Evolutionary conservation across 2,113 vertebrate species (phyloP).

Genomic region (Aphyosemion australe): DNA sequence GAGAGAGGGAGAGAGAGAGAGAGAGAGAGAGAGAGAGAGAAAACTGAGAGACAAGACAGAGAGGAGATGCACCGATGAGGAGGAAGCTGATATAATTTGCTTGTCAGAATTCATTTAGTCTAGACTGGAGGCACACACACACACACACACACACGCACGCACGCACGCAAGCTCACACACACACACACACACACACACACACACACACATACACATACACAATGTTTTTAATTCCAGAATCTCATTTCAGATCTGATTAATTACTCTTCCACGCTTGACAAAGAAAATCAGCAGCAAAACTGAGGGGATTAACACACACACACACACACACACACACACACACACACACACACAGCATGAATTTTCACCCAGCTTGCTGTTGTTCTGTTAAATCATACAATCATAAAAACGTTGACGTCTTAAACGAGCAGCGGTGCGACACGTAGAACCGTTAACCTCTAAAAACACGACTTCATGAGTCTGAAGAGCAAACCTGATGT

Average conservation of each 20-base stretch:
- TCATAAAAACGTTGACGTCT: no score
- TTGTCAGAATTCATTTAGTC: conserved; percentile 70
- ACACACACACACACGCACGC: conserved; percentile 13
- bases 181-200: conserved; percentile 27
- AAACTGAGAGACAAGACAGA: conserved; percentile 1
- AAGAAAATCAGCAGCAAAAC: conserved; percentile 71
- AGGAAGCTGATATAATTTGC: conserved; percentile 67
- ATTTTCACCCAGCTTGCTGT: no score
- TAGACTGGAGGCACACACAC: conserved; percentile 28
- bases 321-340: conserved; percentile 15
- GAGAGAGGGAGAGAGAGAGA: background rate
- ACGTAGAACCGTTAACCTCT: no score
- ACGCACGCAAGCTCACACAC: conserved; percentile 2
- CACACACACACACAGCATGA: background rate
- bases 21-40: background rate
- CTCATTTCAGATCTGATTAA: conserved; percentile 77
- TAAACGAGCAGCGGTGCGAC: no score
- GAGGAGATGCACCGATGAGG: conserved; percentile 32
- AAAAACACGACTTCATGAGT: no score
- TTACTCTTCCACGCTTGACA: conserved; percentile 74
- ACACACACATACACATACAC: conserved; percentile 22
- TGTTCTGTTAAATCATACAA: no score
- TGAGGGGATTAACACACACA: conserved; percentile 60
- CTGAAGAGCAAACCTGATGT: no score
- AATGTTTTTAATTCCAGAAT: conserved; percentile 69